These are phyloP conservation scores for Phragmatobia fuliginosa DNA, from an alignment of 2,888 invertebrate genomes.

Conservation along the genomic window DNA sequence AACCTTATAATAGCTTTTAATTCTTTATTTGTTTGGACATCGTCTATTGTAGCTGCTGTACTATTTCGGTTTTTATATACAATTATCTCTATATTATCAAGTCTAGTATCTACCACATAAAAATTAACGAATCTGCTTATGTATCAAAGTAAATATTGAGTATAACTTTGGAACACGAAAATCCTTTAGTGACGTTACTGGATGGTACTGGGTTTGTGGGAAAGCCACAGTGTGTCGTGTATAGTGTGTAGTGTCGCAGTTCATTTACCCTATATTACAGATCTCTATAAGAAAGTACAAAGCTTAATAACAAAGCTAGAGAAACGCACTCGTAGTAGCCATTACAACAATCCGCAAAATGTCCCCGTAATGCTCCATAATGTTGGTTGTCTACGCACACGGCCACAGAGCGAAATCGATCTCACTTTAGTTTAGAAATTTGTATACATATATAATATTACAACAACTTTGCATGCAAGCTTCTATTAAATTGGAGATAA, in stretches of 20 bases:
- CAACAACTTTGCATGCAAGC: constrained; percentile 26
- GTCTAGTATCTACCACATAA: too few species aligned
- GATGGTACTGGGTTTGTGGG: neutral
- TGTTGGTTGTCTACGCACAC: constrained; percentile 10
- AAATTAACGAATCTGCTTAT: too few species aligned
- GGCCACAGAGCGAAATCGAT: constrained; percentile 34
- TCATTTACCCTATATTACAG: neutral
- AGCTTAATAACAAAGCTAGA: neutral
- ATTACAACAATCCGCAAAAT: constrained; percentile 10
- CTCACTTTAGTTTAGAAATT: constrained; percentile 37
- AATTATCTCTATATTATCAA: too few species aligned
- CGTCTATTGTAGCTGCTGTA: too few species aligned
- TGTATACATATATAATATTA: constrained; percentile 31
- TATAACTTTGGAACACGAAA: neutral
- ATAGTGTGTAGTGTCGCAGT: too few species aligned
- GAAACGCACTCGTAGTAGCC: neutral
- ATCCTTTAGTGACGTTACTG: neutral
- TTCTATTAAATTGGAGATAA: constrained; percentile 16
- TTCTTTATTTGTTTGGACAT: too few species aligned
- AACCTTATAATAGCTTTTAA: neutral
- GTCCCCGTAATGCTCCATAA: constrained; percentile 9
- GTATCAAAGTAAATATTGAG: too few species aligned
- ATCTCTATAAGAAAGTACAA: neutral
- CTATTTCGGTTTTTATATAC: too few species aligned
- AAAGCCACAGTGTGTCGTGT: neutral